These are phyloP conservation scores for Sylvietta virens DNA, from an alignment of 2,113 vertebrate genomes.

Conservation along the genomic window DNA sequence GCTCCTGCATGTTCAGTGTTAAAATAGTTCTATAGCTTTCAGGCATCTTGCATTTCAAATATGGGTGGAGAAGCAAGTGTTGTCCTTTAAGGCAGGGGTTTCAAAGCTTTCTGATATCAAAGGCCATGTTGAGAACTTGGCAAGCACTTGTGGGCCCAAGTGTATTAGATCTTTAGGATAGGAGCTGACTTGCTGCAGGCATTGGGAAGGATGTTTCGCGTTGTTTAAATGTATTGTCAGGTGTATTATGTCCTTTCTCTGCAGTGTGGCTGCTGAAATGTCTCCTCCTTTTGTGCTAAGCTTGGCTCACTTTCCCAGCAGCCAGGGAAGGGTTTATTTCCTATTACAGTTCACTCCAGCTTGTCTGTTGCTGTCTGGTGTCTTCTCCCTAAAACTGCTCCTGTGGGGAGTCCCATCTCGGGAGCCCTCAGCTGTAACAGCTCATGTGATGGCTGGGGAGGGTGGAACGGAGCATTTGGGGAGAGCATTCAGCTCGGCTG, in stretches of 20 bases:
- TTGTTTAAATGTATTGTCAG: slow-evolving; percentile 33
- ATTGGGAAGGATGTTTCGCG: neutral
- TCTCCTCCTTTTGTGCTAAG: neutral
- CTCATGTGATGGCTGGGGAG: fast-evolving
- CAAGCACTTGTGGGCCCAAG: neutral
- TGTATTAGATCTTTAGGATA: slow-evolving; percentile 18
- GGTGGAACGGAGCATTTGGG: neutral
- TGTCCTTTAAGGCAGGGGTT: slow-evolving; percentile 54
- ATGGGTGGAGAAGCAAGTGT: slow-evolving; percentile 38
- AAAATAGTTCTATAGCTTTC: slow-evolving; percentile 60
- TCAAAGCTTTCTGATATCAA: slow-evolving; percentile 45
- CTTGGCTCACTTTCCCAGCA: neutral
- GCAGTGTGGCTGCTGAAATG: neutral
- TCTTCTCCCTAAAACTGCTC: neutral
- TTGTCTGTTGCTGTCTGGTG: neutral
- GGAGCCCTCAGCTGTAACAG: neutral
- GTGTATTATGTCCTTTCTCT: neutral
- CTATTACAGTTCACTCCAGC: neutral
- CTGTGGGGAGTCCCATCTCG: neutral
- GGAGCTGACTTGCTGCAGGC: slow-evolving; percentile 35
- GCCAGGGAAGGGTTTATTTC: neutral
- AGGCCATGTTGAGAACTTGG: slow-evolving; percentile 58
- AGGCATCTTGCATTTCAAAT: slow-evolving; percentile 59
- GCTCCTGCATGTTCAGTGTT: slow-evolving; percentile 41
- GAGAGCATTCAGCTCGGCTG: fast-evolving